phyloP scores from a whole-genome alignment of 2,797 vertebrate genomes.

The Danio aesculapii region DNA sequence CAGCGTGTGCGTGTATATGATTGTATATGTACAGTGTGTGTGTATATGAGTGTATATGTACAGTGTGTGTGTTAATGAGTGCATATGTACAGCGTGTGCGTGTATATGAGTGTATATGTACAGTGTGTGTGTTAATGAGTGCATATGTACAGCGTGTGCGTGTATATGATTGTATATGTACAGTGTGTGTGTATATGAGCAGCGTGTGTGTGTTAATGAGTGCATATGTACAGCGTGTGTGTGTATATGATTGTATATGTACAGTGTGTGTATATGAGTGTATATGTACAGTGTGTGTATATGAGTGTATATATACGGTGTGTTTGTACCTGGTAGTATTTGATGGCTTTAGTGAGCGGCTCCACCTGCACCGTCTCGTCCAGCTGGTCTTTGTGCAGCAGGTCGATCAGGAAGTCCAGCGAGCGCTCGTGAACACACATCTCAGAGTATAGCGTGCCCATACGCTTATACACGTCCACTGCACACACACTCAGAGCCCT shows the following conservation, averaged over 20 bases:
- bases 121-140: no score
- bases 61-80: no score
- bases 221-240: not conserved
- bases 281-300: not conserved
- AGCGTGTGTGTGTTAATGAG: no score
- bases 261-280: not conserved
- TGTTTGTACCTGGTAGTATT: slow-evolving; percentile 91
- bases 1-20: no score
- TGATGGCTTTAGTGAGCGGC: slow-evolving; percentile 94
- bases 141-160: no score
- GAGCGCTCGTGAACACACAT: slow-evolving; percentile 96
- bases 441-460: slow-evolving; percentile 92
- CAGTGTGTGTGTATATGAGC: no score
- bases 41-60: no score
- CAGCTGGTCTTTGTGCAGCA: slow-evolving; percentile 96
- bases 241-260: not conserved
- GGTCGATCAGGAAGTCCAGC: slow-evolving; percentile 93
- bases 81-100: no score
- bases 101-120: no score
- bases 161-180: no score
- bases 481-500: slow-evolving; percentile 86
- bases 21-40: no score
- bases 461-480: slow-evolving; percentile 93
- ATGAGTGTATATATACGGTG: not conserved
- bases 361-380: slow-evolving; percentile 96